phyloP scores from a whole-genome alignment of 2,888 invertebrate genomes.

The Odontocolon sp. region DNA sequence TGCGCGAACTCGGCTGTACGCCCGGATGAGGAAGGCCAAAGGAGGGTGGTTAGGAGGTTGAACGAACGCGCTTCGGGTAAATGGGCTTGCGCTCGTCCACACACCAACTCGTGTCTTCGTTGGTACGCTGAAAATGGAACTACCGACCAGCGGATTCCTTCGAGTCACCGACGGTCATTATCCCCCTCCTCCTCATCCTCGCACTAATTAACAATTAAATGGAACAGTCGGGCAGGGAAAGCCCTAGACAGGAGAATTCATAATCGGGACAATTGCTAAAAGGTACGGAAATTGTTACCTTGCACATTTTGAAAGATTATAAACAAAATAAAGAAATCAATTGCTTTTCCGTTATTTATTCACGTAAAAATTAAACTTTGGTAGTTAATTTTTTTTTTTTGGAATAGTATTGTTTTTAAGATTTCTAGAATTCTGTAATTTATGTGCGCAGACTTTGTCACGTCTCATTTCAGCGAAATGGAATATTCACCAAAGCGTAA shows the following conservation, averaged over 20 bases:
- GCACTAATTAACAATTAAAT: slow-evolving; percentile 69
- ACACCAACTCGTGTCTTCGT: slow-evolving; percentile 6
- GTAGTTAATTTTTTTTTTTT: not conserved
- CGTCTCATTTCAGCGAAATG: slow-evolving; percentile 34
- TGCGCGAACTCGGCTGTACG: slow-evolving; percentile 22
- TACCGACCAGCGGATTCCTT: slow-evolving; percentile 61
- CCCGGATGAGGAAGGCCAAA: slow-evolving; percentile 6
- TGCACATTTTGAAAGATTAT: slow-evolving; percentile 1
- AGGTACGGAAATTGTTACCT: slow-evolving; percentile 37
- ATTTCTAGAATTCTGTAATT: not conserved
- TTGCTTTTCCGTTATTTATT: not conserved
- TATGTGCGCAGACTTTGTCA: not conserved
- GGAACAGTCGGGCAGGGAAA: slow-evolving; percentile 18
- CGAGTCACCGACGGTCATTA: slow-evolving; percentile 59
- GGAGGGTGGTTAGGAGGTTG: slow-evolving; percentile 1
- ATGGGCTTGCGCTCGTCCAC: slow-evolving; percentile 39
- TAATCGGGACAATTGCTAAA: slow-evolving; percentile 46
- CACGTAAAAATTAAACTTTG: not conserved
- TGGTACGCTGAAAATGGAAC: slow-evolving; percentile 43
- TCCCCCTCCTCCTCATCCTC: slow-evolving; percentile 45
- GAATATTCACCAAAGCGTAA: slow-evolving; percentile 71
- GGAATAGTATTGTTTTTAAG: not conserved
- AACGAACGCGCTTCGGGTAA: slow-evolving; percentile 47
- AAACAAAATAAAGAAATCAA: no score
- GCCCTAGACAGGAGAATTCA: slow-evolving; percentile 32